Evolutionary conservation across 37 sponge, comb jelly and placozoan species (phyloP), one percentile per base, ranked within the genome.

Genomic region (Axinella damicornis): DNA sequence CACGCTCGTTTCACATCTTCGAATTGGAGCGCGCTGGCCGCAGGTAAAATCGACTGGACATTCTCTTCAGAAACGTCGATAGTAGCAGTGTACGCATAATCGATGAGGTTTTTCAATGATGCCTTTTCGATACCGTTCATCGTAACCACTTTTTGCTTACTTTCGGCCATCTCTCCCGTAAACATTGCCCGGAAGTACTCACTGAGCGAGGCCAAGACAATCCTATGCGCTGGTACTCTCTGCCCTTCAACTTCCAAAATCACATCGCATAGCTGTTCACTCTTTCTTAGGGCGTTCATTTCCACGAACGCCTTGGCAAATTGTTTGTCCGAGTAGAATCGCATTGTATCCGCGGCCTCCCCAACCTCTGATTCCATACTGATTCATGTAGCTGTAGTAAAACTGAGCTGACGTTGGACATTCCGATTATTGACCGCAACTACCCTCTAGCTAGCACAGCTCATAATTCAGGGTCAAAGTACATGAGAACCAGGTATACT

Each of bases 1-100:
- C 87, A 86, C 18, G 77, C 69, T n/a, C 71, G 83, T 24, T 36
- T 40, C 28, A 91, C 87, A 21, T 76, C 82, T 15, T 67, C 65
- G 25, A 91, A 75, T 65, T 91, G 92, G 22, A 91, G 76, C 16
- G 80, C 69, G 73, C 71, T 87, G 19, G 92, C 87, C 31, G 92
- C 78, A 18, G 92, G 53, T 20, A 91, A 82, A n/a, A 91, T 63
- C 1, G 62, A 33, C 34, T 91, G 92, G 11, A 91, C 92, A 65
- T 91, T 91, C 32, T 67, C 52, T 66, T 91, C 87, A 5, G 61
- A 41, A n/a, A 91, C 52, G 25, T 79, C 40, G 1, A 91, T 73
- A 32, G 41, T 20, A 0, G 82, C 70, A 69, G 87, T 91, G 71
- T 91, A 91, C 4, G 82, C 77, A 57, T 78, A 91, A 36, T 87